Evolutionary conservation across 1,140 invertebrate genomes (phyloP), one percentile per base, ranked within the genome.

Genomic region (Daktulosphaira vitifoliae): DNA sequence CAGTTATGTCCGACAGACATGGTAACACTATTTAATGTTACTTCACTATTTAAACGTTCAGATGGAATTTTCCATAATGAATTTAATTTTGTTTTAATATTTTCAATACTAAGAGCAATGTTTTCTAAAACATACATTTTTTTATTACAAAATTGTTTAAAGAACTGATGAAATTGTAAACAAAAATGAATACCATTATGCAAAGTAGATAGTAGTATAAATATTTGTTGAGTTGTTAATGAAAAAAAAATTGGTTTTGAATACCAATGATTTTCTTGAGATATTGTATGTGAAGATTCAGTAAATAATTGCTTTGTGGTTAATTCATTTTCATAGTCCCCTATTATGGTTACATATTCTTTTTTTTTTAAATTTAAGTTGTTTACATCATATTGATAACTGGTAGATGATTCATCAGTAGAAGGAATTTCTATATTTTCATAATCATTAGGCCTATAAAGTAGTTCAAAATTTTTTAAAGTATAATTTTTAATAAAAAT

Each of bases 21-120:
- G 44, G 56, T 62, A 8, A 48, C 18, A 48, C 56, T 62, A 33
- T 62, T 62, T 11, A 62, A 33, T 33, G 56, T 48, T 48, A 62
- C 46, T 33, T 62, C 56, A 3, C 56, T 25, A 48, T 62, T 62
- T 37, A 62, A 23, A 33, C 56, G 42, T 33, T 62, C 42, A n/a
- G 56, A 62, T 33, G 56, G 56, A 22, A 46, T 48, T 62, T 22
- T 33, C 56, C 56, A 62, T 20, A 62, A 9, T 20, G 22, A 62
- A 11, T 62, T 29, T 44, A 62, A 33, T 62, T 62, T 62, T 25
- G 42, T 46, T 29, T 46, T 11, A 18, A 62, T 33, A 62, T 23
- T 62, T 62, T 62, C 56, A 62, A 62, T 48, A 33, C 56, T 62
- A 20, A 62, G 13, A 2, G 46, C 13, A 62, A 62, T 48, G 29